Evolutionary conservation across 1,140 invertebrate species (phyloP).

Genomic region (Drosophila baimaii): DNA sequence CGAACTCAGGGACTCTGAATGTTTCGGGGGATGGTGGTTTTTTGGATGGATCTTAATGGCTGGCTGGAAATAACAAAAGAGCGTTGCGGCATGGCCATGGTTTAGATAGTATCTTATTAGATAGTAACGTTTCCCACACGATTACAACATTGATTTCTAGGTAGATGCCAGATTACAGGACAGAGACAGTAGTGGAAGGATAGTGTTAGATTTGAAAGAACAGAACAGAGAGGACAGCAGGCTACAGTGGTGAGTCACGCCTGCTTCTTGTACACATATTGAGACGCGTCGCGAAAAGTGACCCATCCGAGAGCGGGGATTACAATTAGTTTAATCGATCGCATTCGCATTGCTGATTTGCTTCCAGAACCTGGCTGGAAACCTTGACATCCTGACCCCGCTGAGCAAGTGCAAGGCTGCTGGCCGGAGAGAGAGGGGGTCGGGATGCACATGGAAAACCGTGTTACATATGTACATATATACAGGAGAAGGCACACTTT

Average conservation of each 20-base stretch:
- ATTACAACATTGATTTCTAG: constrained; percentile 37
- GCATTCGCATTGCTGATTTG: constrained; percentile 30
- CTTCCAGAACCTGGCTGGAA: constrained; percentile 37
- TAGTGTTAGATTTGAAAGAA: constrained; percentile 17
- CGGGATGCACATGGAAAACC: background rate
- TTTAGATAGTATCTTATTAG: constrained; percentile 32
- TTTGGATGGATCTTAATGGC: constrained; percentile 52
- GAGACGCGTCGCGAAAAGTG: background rate
- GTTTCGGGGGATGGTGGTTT: constrained; percentile 38
- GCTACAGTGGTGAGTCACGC: constrained; percentile 36
- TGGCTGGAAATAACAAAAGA: constrained; percentile 54
- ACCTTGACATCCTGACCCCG: constrained; percentile 37
- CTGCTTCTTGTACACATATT: constrained; percentile 10
- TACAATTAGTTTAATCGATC: constrained; percentile 52
- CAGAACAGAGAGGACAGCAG: constrained; percentile 12
- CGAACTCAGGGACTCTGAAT: constrained; percentile 31
- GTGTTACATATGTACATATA: constrained; percentile 13
- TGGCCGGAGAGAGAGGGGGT: background rate
- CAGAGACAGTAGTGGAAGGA: constrained; percentile 27
- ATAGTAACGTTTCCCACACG: constrained; percentile 27
- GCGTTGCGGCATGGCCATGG: constrained; percentile 38
- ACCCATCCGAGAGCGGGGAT: constrained; percentile 11
- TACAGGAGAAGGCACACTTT: constrained; percentile 10
- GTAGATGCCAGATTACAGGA: constrained; percentile 23
- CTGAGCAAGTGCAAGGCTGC: constrained; percentile 36